A percentile compares a stretch with the other conserved stretches of the same genome.
phyloP scores from a whole-genome alignment of 92 coral and sea anemone species.

The Umimayanthus kanabou region DNA sequence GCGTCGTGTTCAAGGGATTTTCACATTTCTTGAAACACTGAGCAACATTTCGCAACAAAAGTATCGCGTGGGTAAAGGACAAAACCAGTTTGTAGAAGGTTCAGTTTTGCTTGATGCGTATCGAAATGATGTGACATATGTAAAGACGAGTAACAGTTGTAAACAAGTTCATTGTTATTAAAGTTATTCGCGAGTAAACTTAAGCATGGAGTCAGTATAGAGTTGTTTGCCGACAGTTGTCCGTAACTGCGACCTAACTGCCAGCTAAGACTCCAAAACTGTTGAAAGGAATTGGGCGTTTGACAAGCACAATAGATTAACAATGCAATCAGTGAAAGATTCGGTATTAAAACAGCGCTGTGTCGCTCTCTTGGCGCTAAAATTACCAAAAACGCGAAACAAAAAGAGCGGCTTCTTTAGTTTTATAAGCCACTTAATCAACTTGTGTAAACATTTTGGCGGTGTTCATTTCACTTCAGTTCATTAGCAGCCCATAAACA shows the following conservation, averaged over 20 bases:
- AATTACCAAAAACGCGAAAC: background rate
- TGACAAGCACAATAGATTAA: background rate
- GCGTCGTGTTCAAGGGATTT: background rate
- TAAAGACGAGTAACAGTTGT: background rate
- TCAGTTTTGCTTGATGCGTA: background rate
- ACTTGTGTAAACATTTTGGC: conserved; percentile 18
- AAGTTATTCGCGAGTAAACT: background rate
- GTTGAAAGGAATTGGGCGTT: background rate
- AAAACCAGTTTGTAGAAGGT: background rate
- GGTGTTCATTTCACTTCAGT: conserved; percentile 6
- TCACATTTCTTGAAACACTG: background rate
- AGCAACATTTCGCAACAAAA: conserved; percentile 22
- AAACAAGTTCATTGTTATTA: conserved; percentile 9
- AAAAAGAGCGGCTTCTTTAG: background rate
- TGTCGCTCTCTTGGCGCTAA: background rate
- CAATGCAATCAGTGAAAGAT: background rate
- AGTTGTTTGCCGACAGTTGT: background rate
- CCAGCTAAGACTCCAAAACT: background rate
- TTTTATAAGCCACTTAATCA: conserved; percentile 21
- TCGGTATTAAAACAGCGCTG: background rate
- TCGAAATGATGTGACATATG: background rate
- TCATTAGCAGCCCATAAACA: conserved; percentile 34
- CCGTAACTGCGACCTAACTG: too few relatives aligned
- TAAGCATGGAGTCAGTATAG: background rate
- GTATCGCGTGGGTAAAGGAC: background rate